These are phyloP conservation scores for Varecia variegata DNA, from an alignment of 2,797 vertebrate species.

Conservation along the genomic window DNA sequence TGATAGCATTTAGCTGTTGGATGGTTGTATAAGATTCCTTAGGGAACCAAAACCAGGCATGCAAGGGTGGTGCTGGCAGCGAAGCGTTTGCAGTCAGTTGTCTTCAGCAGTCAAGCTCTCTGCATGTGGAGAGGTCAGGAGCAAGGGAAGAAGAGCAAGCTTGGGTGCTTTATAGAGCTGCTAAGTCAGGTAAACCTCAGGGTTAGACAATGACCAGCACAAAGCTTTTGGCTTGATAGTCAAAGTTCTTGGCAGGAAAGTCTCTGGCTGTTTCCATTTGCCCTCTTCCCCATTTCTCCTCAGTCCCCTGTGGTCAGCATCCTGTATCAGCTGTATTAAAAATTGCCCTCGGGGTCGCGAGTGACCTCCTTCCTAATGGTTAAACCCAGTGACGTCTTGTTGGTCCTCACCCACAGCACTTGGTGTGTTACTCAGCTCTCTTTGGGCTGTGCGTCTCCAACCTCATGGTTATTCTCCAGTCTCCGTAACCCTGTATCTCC, in stretches of 20 bases:
- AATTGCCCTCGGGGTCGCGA: background rate
- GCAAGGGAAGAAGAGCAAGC: background rate
- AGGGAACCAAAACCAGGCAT: background rate
- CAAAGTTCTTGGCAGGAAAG: background rate
- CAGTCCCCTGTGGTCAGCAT: background rate
- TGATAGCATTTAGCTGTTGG: background rate
- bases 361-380: background rate
- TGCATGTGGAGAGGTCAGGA: background rate
- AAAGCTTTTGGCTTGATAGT: background rate
- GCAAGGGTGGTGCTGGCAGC: no score
- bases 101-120: background rate
- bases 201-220: background rate
- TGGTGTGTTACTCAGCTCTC: background rate
- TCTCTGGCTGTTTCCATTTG: background rate
- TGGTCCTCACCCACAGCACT: no score
- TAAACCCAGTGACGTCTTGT: background rate
- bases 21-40: background rate
- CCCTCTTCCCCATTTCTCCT: background rate
- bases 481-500: background rate
- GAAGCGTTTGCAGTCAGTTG: background rate
- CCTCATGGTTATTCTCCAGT: rapidly evolving
- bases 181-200: background rate
- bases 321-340: background rate
- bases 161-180: background rate
- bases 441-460: background rate